Evolutionary conservation across 1,140 invertebrate genomes (phyloP).

Genomic region (Amphibalanus amphitrite): DNA sequence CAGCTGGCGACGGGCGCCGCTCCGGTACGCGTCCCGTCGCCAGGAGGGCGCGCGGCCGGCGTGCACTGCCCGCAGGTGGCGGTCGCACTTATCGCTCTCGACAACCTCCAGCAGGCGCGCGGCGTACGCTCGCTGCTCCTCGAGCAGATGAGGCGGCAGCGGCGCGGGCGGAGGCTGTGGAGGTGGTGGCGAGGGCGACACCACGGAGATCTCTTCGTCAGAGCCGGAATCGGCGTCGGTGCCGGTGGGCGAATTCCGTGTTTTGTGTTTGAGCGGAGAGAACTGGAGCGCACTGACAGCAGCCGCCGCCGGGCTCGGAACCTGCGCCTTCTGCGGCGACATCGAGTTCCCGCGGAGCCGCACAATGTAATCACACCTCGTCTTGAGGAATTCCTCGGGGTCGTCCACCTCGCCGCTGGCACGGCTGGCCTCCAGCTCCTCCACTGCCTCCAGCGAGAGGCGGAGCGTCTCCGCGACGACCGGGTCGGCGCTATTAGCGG

Average conservation of each 20-base stretch:
- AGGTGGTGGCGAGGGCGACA: not conserved
- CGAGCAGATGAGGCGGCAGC: not conserved
- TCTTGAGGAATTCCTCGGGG: not conserved
- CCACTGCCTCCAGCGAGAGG: not conserved
- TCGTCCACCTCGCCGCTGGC: not conserved
- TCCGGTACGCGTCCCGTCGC: not conserved
- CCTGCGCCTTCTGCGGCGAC: not conserved
- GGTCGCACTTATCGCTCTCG: not conserved
- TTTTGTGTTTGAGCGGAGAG: too few species aligned
- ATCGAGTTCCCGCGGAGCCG: not conserved
- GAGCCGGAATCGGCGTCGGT: not conserved
- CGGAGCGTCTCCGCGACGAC: not conserved
- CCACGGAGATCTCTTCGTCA: not conserved
- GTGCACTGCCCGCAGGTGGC: not conserved
- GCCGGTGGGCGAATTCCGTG: too few species aligned
- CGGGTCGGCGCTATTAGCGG: too few species aligned
- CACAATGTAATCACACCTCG: not conserved
- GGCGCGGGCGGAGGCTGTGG: too few species aligned
- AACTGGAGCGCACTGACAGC: too few species aligned
- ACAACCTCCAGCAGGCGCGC: not conserved
- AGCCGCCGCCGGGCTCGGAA: not conserved
- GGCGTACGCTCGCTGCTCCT: not conserved
- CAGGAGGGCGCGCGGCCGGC: not conserved
- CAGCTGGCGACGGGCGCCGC: not conserved
- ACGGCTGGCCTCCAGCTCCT: too few species aligned